Evolutionary conservation across 1,140 invertebrate species (phyloP).

Genomic region (Papilio aristodemus): DNA sequence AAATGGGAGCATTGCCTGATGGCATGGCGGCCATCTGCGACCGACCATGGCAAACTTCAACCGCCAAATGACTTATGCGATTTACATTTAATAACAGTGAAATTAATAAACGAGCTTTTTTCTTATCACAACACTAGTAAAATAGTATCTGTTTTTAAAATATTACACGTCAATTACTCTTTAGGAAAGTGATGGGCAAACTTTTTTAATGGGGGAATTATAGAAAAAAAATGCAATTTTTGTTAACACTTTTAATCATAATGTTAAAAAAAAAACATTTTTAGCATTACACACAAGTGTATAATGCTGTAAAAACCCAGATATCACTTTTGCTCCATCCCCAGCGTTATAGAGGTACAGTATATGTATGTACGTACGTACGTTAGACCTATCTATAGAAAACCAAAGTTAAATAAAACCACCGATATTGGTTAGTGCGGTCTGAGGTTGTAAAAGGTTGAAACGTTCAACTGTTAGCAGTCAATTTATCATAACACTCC

Average conservation of each 20-base stretch:
- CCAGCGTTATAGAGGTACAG: too few relatives aligned
- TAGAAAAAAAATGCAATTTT: too few relatives aligned
- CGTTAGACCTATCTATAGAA: too few relatives aligned
- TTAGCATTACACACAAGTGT: too few relatives aligned
- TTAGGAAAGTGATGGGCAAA: too few relatives aligned
- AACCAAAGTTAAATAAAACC: too few relatives aligned
- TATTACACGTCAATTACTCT: not conserved
- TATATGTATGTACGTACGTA: too few relatives aligned
- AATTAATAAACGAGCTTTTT: not conserved
- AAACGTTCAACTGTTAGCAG: conserved; percentile 9
- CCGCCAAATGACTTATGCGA: conserved; percentile 21
- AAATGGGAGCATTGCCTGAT: conserved; percentile 42
- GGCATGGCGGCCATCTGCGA: conserved; percentile 37
- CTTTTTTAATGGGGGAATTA: too few relatives aligned
- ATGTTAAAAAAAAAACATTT: too few relatives aligned
- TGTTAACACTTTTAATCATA: too few relatives aligned
- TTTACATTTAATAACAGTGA: conserved; percentile 5
- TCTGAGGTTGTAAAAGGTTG: not conserved
- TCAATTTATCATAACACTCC: conserved; percentile 32
- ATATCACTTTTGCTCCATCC: too few relatives aligned
- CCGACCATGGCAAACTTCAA: conserved; percentile 27
- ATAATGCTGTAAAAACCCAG: too few relatives aligned
- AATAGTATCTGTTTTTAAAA: not conserved
- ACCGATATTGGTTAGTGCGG: not conserved
- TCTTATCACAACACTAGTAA: not conserved